These are phyloP conservation scores for Anaspis maculata DNA, from an alignment of 2,888 invertebrate genomes.

Conservation along the genomic window DNA sequence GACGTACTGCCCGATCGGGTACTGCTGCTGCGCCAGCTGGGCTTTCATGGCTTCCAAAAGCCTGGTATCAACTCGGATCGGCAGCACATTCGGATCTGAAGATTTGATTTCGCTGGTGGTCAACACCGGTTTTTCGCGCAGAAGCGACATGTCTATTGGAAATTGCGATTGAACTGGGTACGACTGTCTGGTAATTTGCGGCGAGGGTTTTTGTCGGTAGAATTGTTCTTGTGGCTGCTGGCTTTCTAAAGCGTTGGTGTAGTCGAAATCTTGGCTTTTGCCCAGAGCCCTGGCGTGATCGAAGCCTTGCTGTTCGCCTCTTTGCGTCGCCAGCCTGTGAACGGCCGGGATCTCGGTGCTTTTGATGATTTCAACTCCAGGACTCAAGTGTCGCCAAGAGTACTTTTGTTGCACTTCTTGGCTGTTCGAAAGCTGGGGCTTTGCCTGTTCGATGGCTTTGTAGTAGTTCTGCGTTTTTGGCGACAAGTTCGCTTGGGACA, in stretches of 20 bases:
- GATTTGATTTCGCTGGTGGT: not conserved
- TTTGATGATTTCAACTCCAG: constrained; percentile 31
- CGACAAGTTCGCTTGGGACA: constrained; percentile 9
- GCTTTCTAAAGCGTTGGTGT: constrained; percentile 37
- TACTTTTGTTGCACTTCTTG: constrained; percentile 11
- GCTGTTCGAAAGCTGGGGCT: constrained; percentile 4
- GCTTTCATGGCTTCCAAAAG: constrained; percentile 5
- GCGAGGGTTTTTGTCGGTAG: not conserved
- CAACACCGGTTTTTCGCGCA: constrained; percentile 9
- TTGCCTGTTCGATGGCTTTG: constrained; percentile 8
- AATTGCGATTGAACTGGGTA: constrained; percentile 7
- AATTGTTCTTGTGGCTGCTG: constrained; percentile 5
- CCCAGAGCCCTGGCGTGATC: constrained; percentile 43
- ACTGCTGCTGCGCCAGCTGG: too few relatives aligned
- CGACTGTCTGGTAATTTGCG: not conserved
- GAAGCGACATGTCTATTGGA: constrained; percentile 18
- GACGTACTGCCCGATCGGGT: too few relatives aligned
- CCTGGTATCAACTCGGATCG: constrained; percentile 11
- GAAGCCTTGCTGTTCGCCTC: constrained; percentile 26
- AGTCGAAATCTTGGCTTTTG: constrained; percentile 43
- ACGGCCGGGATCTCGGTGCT: constrained; percentile 20
- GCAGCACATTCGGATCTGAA: constrained; percentile 12
- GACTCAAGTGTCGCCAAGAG: constrained; percentile 30
- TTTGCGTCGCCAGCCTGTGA: constrained; percentile 2
- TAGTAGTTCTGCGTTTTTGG: constrained; percentile 12